Conservation (phyloP, 2,113 vertebrate genomes). For the Morphnarchus princeps region DNA sequence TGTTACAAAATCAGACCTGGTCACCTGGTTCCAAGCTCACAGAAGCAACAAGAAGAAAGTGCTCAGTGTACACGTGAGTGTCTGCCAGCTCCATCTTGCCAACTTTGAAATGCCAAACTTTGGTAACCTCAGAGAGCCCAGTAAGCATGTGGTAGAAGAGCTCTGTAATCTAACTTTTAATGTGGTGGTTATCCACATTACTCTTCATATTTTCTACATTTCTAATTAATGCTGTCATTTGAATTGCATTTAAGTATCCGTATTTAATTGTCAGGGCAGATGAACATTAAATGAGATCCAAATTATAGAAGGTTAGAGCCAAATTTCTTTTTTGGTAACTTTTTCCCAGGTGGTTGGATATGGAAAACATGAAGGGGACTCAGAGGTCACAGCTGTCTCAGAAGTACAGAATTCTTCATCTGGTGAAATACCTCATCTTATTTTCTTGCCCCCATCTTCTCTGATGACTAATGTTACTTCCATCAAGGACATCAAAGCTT, state of each 20-base stretch:
- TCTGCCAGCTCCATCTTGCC: background rate
- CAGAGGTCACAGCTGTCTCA: conserved; percentile 20
- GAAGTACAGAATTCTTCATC: conserved; percentile 67
- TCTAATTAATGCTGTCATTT: background rate
- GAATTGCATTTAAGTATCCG: background rate
- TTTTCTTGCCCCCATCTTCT: conserved; percentile 78
- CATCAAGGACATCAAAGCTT: conserved; percentile 88
- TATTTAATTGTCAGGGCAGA: background rate
- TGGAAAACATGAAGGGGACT: conserved; percentile 82
- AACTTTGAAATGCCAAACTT: background rate
- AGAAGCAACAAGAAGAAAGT: conserved; percentile 76
- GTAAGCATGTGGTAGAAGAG: accelerated
- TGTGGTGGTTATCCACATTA: background rate
- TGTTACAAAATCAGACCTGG: conserved; percentile 82
- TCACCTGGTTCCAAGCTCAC: conserved; percentile 86
- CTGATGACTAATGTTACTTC: conserved; percentile 67
- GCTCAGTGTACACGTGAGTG: conserved; percentile 92
- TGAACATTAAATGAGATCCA: background rate
- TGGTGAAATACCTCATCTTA: conserved; percentile 83
- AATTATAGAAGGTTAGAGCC: background rate
- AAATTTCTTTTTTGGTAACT: background rate
- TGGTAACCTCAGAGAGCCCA: background rate
- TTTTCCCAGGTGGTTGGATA: conserved; percentile 87
- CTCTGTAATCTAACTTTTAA: background rate
- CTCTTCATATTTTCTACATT: background rate